Evolutionary conservation across 2,888 invertebrate species (phyloP).

Genomic region (Dicyrtomina minuta): DNA sequence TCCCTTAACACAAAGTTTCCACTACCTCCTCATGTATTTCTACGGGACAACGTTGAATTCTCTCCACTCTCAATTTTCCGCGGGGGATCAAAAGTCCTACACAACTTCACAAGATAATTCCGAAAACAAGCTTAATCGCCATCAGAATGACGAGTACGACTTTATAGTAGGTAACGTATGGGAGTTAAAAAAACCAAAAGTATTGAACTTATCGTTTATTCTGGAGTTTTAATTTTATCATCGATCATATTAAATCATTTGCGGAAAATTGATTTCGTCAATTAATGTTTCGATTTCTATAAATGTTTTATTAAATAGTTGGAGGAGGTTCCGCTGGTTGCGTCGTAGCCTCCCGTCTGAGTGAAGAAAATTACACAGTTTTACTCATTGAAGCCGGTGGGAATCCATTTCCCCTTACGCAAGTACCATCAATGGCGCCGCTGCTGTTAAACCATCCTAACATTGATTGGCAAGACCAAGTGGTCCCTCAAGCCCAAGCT

Average conservation of each 20-base stretch:
- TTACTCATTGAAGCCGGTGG: conserved; percentile 72
- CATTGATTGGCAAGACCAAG: conserved; percentile 72
- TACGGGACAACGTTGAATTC: background rate
- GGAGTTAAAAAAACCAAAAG: too few relatives aligned
- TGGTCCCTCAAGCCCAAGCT: conserved; percentile 65
- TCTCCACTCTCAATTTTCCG: background rate
- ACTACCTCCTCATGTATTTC: background rate
- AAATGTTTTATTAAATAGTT: conserved; percentile 25
- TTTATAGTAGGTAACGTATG: too few relatives aligned
- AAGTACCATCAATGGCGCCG: conserved; percentile 39
- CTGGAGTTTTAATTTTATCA: too few relatives aligned
- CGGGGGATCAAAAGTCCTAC: too few relatives aligned
- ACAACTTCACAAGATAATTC: too few relatives aligned
- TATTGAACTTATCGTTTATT: too few relatives aligned
- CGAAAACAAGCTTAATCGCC: too few relatives aligned
- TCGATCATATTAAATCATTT: too few relatives aligned
- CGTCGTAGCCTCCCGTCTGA: conserved; percentile 64
- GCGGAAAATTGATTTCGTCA: too few relatives aligned
- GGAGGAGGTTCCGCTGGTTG: conserved; percentile 45
- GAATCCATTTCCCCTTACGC: conserved; percentile 61
- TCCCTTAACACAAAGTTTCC: background rate
- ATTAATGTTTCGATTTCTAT: too few relatives aligned
- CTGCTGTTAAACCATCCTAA: conserved; percentile 63
- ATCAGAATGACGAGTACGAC: too few relatives aligned
- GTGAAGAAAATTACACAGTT: conserved; percentile 59